Base-by-base conservation (phyloP, 2,797 vertebrate genomes). In the Pangasius larnaudii region DNA sequence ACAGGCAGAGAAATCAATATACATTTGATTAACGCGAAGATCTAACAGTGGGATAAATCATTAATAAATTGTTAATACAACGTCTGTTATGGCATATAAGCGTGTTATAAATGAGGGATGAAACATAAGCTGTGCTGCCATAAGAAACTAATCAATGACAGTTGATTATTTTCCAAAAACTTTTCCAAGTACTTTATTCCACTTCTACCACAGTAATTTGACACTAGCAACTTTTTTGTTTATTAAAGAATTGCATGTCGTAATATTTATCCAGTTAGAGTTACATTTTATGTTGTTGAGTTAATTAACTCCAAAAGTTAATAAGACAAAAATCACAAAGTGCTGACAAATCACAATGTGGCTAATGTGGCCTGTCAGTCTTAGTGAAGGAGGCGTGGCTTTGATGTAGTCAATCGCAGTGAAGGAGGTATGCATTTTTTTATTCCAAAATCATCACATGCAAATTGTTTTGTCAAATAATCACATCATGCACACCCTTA, bases 1-100 rank as follows among this genome's bases (percentile, higher is more conserved):
- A 18, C 80, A 81, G 53, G 22, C 49, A 9, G n/a, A 56, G 51
- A 65, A 67, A 86, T 81, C 42, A 42, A 75, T 36, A 85, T 72
- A 82, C 85, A 86, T 88, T 86, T 83, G 67, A 53, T 83, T 87
- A 86, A 87, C 61, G 30, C 79, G 67, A 79, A 83, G 18, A 83
- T 63, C 18, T 36, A 78, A 86, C 42, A 27, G 18, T 8, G 6
- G 30, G 8, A 63, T 56, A 24, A 59, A 36, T 24, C 53, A 22
- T 11, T 19, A 36, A 77, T 30, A 51, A 51, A 53, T 2, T 9
- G 27, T 30, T 77, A 77, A 77, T 8, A 8, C 27, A 30, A 30
- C 1, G 2, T 51, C n/a, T 53, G 74, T 51, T 51, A n/a, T 1
- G 13, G 14, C 5, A 51, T 51, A 51, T 77, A 51, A 46, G 24